Conservation (phyloP, 2,888 invertebrate genomes). For the Sipha maydis region DNA sequence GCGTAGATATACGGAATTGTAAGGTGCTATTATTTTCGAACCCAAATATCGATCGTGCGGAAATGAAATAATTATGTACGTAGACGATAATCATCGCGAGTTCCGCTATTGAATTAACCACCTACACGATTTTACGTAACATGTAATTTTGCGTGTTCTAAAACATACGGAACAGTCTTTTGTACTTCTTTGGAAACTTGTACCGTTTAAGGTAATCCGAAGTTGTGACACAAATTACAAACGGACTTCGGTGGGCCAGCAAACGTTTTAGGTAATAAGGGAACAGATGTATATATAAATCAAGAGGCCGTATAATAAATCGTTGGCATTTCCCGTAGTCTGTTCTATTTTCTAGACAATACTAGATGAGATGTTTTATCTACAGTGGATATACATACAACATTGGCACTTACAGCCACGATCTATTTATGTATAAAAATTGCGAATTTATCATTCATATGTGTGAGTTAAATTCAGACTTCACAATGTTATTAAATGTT, state of each 20-base stretch:
- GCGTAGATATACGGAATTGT: too few species aligned
- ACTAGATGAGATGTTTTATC: slow-evolving; percentile 5
- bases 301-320: slow-evolving; percentile 15
- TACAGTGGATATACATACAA: too few species aligned
- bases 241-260: not conserved
- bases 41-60: too few species aligned
- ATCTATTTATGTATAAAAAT: not conserved
- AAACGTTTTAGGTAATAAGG: slow-evolving; percentile 13
- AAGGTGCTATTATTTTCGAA: too few species aligned
- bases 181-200: not conserved
- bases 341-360: not conserved
- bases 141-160: not conserved
- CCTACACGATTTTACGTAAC: not conserved
- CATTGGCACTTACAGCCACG: not conserved
- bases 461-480: not conserved
- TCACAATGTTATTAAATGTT: not conserved
- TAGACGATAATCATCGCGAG: not conserved
- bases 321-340: not conserved
- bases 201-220: not conserved
- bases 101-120: not conserved
- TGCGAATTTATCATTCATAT: not conserved
- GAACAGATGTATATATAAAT: slow-evolving; percentile 31
- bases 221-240: slow-evolving; percentile 27
- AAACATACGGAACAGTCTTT: not conserved
- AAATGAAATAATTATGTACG: not conserved